Base-by-base conservation (phyloP, 1,140 invertebrate genomes). In the Schlechtendalia chinensis region DNA sequence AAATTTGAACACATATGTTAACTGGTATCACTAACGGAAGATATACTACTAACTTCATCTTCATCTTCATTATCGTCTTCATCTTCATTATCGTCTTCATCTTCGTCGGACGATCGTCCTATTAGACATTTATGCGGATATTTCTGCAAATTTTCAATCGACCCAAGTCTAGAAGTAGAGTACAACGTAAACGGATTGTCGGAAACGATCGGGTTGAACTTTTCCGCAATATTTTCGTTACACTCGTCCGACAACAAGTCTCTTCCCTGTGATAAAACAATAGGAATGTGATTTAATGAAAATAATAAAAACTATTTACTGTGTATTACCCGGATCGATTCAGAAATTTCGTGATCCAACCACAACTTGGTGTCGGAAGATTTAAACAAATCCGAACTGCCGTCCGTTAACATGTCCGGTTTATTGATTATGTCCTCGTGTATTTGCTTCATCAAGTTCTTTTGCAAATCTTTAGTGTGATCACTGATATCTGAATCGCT, bases 401-500 rank as follows among this genome's bases (percentile, higher is more conserved):
- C 1, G 11, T 29, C 22, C 11, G 29, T 14, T 2, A 61, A 61
- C 54, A 77, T 77, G 8, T 77, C 29, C 17, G 75, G 58, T 29
- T 50, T 63, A 11, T 79, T 59, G 12, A 79, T 63, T 22, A 79
- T 58, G 3, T 79, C 75, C 17, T 47, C 56, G 17, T 79, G 75
- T 6, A 79, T 16, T 24, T 79, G 75, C 1, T 1, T 19, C 39
- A 79, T 79, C 5, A 79, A 24, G 19, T 59, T 79, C 12, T 61
- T 61, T 17, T 79, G 75, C 1, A 79, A 12, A 1, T 79, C 75
- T 19, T 54, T 79, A 19, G 75, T 79, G 17, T 59, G 29, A 19
- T 79, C 75, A 6, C 75, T 79, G 16, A 79, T 47, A 0, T 79
- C 39, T 1, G 75, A 79, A 3, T 61, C 54, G 14, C 29, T 22